Evolutionary conservation across 2,888 invertebrate species (phyloP), one percentile per base, ranked within the genome.

Genomic region (Meiosimyza decipiens): DNA sequence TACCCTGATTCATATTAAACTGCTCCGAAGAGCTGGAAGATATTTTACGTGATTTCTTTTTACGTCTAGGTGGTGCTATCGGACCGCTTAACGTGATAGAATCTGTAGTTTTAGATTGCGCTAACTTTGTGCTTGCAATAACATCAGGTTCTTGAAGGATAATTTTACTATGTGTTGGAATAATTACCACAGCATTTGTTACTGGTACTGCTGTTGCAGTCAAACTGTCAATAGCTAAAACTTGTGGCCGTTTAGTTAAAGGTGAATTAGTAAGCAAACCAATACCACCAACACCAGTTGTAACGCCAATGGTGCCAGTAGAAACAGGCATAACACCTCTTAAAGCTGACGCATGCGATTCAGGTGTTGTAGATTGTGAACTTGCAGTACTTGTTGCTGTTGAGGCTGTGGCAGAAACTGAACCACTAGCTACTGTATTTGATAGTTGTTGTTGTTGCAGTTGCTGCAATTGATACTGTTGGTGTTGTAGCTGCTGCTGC

Each of bases 71-170:
- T 74, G 96, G 96, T 71, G 95, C 92, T 54, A 94, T 88, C 5
- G 93, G 93, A 51, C 86, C 87, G 66, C 85, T 84, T 7, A 88
- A 87, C 33, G 85, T 83, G 71, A 86, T 84, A 51, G 87, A 87
- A 74, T 87, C 87, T 3, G 85, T 87, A 74, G 87, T 88, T 80
- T 87, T 88, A 16, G 87, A 86, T 77, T 87, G 86, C 76, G 87
- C 86, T 72, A 91, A 88, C 84, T 96, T 97, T 76, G 96, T 95
- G 88, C 96, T 97, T 73, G 95, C 95, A 80, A 97, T 95, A 82
- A 97, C 95, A 88, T 97, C 97, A 3, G 97, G 97, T 87, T 96
- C 96, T 77, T 87, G 87, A 28, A 87, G 77, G 62, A 86, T 83
- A 33, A 87, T 81, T 71, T 80, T 80, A 72, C 74, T 80, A 47